These are phyloP conservation scores for Sphenopsis melanotis DNA, from an alignment of 2,797 vertebrate genomes.

Conservation along the genomic window DNA sequence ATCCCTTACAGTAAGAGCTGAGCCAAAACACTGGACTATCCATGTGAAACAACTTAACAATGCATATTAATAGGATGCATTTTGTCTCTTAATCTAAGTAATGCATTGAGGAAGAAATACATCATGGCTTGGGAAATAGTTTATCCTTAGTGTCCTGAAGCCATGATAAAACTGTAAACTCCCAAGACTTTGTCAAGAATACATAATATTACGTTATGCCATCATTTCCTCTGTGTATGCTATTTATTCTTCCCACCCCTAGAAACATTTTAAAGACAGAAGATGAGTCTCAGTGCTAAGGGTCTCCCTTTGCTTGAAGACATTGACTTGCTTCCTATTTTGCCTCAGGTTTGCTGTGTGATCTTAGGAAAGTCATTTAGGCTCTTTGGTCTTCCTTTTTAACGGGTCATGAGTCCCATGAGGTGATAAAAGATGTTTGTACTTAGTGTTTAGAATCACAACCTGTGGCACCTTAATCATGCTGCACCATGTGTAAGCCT, in stretches of 20 bases:
- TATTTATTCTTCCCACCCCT: not conserved
- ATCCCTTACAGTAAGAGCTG: conserved; percentile 4
- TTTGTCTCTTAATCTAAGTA: conserved; percentile 31
- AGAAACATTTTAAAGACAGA: not conserved
- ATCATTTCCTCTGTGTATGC: not conserved
- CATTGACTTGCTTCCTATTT: not conserved
- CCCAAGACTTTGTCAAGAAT: not conserved
- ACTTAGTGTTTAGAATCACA: not conserved
- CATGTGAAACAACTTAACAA: not conserved
- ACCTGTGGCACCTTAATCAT: not conserved
- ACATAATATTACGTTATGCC: not conserved
- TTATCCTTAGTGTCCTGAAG: not conserved
- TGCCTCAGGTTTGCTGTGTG: not conserved
- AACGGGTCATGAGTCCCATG: not conserved
- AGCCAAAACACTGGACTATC: conserved; percentile 20
- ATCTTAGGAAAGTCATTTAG: not conserved
- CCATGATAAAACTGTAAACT: not conserved
- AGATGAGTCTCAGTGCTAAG: not conserved
- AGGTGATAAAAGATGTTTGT: not conserved
- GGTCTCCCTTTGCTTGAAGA: not conserved
- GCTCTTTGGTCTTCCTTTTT: not conserved
- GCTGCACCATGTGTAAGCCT: not conserved
- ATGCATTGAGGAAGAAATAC: not conserved
- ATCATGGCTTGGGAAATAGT: not conserved
- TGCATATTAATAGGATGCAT: not conserved